Evolutionary conservation across 92 coral and sea anemone genomes (phyloP).

Genomic region (Actinostola sp.): DNA sequence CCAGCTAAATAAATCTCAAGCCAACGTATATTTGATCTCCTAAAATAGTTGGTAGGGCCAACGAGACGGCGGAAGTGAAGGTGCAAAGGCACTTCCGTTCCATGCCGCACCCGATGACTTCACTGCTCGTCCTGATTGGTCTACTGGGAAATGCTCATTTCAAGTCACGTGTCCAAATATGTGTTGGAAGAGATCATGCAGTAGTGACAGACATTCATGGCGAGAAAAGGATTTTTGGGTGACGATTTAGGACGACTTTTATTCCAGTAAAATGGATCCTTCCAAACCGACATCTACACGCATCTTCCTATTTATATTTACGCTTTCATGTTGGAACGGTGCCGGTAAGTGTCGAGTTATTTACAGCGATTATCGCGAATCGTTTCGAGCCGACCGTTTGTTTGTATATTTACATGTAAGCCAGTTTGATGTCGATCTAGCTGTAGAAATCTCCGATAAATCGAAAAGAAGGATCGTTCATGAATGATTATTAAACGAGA

Average conservation of each 20-base stretch:
- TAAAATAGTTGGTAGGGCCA: not conserved
- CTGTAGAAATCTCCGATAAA: not conserved
- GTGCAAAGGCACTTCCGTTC: constrained; percentile 37
- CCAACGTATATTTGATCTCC: no score
- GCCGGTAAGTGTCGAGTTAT: constrained; percentile 29
- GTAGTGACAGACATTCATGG: constrained; percentile 12
- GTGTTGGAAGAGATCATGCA: constrained; percentile 32
- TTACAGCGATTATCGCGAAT: constrained; percentile 2
- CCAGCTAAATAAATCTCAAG: no score
- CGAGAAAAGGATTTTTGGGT: constrained; percentile 3
- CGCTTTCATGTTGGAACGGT: constrained; percentile 7
- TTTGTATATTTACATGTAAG: not conserved
- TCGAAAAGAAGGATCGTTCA: not conserved
- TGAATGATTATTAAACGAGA: not conserved
- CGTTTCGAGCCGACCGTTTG: not conserved
- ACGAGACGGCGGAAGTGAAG: constrained; percentile 15
- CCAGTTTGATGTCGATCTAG: not conserved
- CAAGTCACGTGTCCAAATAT: constrained; percentile 74
- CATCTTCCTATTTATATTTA: constrained; percentile 13
- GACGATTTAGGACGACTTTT: not conserved
- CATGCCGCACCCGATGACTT: constrained; percentile 57
- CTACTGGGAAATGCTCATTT: constrained; percentile 54
- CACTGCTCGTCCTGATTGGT: constrained; percentile 39
- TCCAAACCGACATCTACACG: not conserved
- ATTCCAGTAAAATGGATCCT: constrained; percentile 17